Base-by-base conservation (phyloP, 2,797 vertebrate genomes). In the Coregonus suidteri region DNA sequence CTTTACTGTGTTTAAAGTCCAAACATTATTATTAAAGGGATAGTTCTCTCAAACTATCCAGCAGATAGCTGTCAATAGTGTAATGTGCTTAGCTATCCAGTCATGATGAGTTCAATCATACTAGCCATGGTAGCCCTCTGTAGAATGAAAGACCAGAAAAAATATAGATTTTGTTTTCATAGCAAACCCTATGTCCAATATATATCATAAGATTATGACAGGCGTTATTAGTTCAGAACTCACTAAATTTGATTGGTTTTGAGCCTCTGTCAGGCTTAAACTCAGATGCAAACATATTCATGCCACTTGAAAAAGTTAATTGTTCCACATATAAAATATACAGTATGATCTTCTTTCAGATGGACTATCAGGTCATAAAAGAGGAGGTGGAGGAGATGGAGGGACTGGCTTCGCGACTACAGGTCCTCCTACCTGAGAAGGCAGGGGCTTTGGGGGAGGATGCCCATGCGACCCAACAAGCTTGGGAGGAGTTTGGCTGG, bases 301-400 rank as follows among this genome's bases (percentile, higher is more conserved):
- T 0, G 9, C 6, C 59, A 20, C 59, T 7, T 25, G n/a, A 14
- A 25, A 62, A 11, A 30, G 20, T 64, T 64, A 18, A 20, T 64
- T 64, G 41, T 64, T 64, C 59, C n/a, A 59, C 56, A 20, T 59
- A 59, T 59, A 59, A 20, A 59, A 59, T n/a, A 20, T 20, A 59
- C 18, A 59, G 72, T 7, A 20, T 15, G n/a, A 6, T 6, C n/a
- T 25, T 78, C 67, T 79, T 20, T 59, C 31, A 94, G 93, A 34
- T 4, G 37, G 85, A 68, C 2, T 91, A 85, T 0, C 85, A 83
- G 62, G 75, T 79, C 16, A 88, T 95, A 76, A 85, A 81, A 74
- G 83, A 84, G 59, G 90, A 91, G 59, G 65, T 94, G 83, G 87
- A 85, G 47, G 82, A 90, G 59, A 76, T 94, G 87, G 86, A 93